A percentile compares a stretch with the other conserved stretches of the same genome.
These are phyloP conservation scores for Cataglyphis rosenhaueri DNA, from an alignment of 2,888 invertebrate genomes.

Conservation along the genomic window DNA sequence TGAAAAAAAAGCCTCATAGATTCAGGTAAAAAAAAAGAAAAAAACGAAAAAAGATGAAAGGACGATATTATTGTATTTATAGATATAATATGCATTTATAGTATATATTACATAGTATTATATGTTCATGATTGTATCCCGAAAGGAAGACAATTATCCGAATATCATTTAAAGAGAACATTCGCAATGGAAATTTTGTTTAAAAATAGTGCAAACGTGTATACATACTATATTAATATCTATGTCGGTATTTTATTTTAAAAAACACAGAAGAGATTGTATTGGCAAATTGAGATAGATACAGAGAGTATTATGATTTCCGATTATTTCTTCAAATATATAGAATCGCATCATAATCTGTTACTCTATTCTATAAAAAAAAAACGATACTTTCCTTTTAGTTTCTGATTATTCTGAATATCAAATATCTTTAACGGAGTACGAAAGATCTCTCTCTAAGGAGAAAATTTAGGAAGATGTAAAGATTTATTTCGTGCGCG, in stretches of 20 bases:
- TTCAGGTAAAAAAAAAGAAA: neutral
- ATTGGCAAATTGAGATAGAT: neutral
- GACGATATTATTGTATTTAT: too few relatives aligned
- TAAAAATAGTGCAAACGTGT: neutral
- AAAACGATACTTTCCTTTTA: too few relatives aligned
- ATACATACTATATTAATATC: neutral
- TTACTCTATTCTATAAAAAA: neutral
- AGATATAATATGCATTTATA: too few relatives aligned
- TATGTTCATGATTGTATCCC: too few relatives aligned
- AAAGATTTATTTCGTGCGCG: neutral
- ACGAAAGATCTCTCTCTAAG: neutral
- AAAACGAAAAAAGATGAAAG: neutral
- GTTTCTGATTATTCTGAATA: neutral
- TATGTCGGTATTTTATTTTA: neutral
- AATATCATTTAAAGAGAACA: neutral
- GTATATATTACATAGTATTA: too few relatives aligned
- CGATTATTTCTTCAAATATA: constrained; percentile 5
- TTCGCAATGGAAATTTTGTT: neutral
- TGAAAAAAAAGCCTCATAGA: neutral
- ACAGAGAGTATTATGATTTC: neutral
- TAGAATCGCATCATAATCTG: neutral
- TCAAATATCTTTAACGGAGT: neutral
- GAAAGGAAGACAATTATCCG: neutral
- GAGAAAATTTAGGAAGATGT: neutral
- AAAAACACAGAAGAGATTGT: neutral